Conservation (phyloP, 2,797 vertebrate genomes). For the Pelodytes ibericus region DNA sequence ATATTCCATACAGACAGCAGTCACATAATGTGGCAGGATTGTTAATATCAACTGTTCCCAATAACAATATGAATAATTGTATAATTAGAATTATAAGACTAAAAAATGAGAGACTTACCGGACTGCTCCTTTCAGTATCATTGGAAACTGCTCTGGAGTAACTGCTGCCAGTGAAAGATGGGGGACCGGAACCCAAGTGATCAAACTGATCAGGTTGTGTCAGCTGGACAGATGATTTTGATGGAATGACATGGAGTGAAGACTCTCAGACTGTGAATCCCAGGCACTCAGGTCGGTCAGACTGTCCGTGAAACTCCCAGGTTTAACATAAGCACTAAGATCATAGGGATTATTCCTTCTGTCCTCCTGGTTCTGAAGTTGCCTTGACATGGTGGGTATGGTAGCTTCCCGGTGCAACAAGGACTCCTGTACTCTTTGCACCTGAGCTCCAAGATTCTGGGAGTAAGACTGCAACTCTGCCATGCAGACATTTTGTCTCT, state of each 20-base stretch:
- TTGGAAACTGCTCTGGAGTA: conserved; percentile 73
- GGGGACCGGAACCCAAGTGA: conserved; percentile 62
- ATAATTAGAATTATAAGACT: no score
- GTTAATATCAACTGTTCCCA: no score
- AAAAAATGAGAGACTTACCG: no score
- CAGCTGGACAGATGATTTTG: conserved; percentile 66
- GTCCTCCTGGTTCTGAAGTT: conserved; percentile 60
- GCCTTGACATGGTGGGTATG: conserved; percentile 68
- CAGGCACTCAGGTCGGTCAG: conserved; percentile 71
- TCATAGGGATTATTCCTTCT: conserved; percentile 50
- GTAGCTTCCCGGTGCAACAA: no score
- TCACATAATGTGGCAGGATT: no score
- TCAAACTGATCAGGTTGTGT: conserved; percentile 62
- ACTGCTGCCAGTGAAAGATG: conserved; percentile 69
- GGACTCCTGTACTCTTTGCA: conserved; percentile 74
- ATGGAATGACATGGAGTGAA: conserved; percentile 68
- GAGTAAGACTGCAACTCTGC: conserved; percentile 67
- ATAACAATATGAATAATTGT: no score
- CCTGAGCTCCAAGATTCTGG: conserved; percentile 71
- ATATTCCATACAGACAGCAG: no score
- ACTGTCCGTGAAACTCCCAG: conserved; percentile 64
- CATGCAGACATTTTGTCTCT: conserved; percentile 76
- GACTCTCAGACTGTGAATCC: conserved; percentile 68
- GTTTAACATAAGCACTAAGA: conserved; percentile 11
- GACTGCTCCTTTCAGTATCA: conserved; percentile 69